These are phyloP conservation scores for Cryptops parisi DNA, from an alignment of 2,888 invertebrate species.

Conservation along the genomic window DNA sequence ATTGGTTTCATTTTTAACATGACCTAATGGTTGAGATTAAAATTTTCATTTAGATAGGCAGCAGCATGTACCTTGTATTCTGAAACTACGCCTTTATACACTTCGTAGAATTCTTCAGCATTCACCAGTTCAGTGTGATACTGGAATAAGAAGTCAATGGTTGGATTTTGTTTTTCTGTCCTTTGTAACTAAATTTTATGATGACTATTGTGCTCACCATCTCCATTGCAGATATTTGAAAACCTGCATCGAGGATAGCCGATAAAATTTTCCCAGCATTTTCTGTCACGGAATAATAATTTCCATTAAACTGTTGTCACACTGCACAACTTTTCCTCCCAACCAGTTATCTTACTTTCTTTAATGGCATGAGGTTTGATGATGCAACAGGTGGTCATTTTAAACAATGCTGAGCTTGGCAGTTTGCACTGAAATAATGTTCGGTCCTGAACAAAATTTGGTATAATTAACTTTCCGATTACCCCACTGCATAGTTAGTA, in stretches of 20 bases:
- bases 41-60: constrained; percentile 2
- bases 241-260: constrained; percentile 57
- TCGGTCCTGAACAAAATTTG: no score
- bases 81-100: constrained; percentile 61
- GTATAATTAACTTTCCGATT: no score
- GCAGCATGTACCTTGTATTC: constrained; percentile 32
- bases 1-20: neutral
- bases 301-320: neutral
- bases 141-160: constrained; percentile 15
- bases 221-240: constrained; percentile 60
- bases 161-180: constrained; percentile 15
- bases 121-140: constrained; percentile 61
- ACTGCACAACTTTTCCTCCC: neutral
- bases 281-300: constrained; percentile 24
- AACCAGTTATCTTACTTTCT: no score
- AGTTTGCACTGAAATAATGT: constrained; percentile 33
- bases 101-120: constrained; percentile 81
- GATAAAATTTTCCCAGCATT: constrained; percentile 50
- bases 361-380: constrained; percentile 90
- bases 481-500: no score
- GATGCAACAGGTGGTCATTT: constrained; percentile 43
- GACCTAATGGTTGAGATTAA: no score
- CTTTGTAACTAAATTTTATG: neutral
- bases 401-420: constrained; percentile 30
- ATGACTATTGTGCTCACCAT: constrained; percentile 33